Base-by-base conservation (phyloP, 1,140 invertebrate genomes). In the Tribolium madens region DNA sequence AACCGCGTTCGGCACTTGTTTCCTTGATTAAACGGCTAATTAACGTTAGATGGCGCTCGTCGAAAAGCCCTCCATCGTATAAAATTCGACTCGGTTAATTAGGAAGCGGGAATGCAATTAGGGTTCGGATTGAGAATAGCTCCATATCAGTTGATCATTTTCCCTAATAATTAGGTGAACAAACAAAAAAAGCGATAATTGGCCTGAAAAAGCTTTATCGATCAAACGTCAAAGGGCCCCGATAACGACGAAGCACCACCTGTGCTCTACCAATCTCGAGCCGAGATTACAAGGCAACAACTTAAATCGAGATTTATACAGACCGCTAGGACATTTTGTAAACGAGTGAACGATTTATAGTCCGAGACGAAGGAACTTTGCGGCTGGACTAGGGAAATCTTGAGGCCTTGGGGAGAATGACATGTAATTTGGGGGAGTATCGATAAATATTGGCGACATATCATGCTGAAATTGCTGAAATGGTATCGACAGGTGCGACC, bases 291-390 rank as follows among this genome's bases (percentile, higher is more conserved):
- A 50, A 14, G 48, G 13, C 13, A 50, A 50, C 48, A 50, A 50
- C 48, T 50, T 50, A 50, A 50, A 50, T 50, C 48, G 48, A 50
- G 48, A 50, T 50, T 50, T 50, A 50, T 50, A 50, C 48, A 50
- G 48, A 50, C 48, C 48, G 48, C 48, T 15, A 17, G 3, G 48
- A 50, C 48, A 50, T 50, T 50, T 15, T 12, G 13, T 50, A 50
- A 50, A 50, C 48, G 48, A 17, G 48, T 50, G 48, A 50, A 50
- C 48, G 48, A 50, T 50, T 50, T 50, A 50, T 50, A 2, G 48
- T 12, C 1, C 47, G 12, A 46, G 42, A 10, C 42, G 47, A 13
- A 10, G 6, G 3, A 50, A 50, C n/a, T 50, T 50, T 47, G 12
- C 2, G 12, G 46, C 48, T 17, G 48, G 48, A 50, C 48, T 42